Percentiles rank a stretch among this genome's conserved stretches.
Conservation (phyloP, 2,888 invertebrate species). For the Melangyna quadrimaculata region DNA sequence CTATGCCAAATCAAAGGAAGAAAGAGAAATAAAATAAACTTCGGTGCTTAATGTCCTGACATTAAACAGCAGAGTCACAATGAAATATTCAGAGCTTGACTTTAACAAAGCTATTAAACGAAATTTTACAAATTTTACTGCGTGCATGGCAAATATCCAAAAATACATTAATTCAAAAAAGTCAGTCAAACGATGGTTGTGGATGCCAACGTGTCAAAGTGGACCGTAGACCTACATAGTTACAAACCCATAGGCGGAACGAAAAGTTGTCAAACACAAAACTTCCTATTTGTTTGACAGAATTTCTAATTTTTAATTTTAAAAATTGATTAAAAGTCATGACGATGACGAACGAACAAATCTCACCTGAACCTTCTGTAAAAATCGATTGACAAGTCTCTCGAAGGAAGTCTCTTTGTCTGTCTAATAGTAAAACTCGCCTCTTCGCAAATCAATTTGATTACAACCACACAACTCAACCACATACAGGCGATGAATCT, state of each 20-base stretch:
- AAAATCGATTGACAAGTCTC: constrained; percentile 45
- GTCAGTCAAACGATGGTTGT: neutral
- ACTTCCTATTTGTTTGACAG: constrained; percentile 4
- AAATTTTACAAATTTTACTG: constrained; percentile 61
- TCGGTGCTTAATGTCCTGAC: constrained; percentile 57
- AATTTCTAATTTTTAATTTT: constrained; percentile 58
- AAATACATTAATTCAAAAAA: constrained; percentile 46
- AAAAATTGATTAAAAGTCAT: constrained; percentile 29
- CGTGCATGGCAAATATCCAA: constrained; percentile 59
- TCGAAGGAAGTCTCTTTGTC: constrained; percentile 10
- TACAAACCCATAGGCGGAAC: neutral
- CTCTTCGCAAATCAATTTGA: constrained; percentile 44
- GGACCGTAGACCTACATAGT: constrained; percentile 20
- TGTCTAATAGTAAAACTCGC: constrained; percentile 32
- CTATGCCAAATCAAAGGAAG: neutral
- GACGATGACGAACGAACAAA: constrained; percentile 15
- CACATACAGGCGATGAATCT: constrained; percentile 50
- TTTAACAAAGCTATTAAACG: constrained; percentile 63
- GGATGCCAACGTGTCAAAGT: constrained; percentile 38
- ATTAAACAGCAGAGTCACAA: constrained; percentile 55
- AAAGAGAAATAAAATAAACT: constrained; percentile 29
- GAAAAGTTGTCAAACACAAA: neutral
- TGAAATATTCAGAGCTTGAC: constrained; percentile 66
- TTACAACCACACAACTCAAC: constrained; percentile 40
- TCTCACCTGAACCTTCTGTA: neutral